Evolutionary conservation across 2,888 invertebrate genomes (phyloP).

Genomic region (Criorhina ranunculi): DNA sequence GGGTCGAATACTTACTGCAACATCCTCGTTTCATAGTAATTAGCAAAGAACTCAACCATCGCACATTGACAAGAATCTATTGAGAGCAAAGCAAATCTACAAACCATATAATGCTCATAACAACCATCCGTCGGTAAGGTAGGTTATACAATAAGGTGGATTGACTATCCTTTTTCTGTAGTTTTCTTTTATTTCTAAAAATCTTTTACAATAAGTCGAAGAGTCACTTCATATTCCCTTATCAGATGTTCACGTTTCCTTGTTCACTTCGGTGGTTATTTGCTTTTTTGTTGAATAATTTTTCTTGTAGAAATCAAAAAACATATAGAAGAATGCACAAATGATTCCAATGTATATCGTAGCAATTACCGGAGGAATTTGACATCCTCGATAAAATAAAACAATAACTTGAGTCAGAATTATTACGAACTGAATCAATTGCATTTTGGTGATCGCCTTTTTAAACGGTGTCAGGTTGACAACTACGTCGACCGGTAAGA

Average conservation of each 20-base stretch:
- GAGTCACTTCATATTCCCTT: background rate
- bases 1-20: no score
- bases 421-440: conserved; percentile 90
- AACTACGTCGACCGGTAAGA: conserved; percentile 86
- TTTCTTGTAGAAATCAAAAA: conserved; percentile 88
- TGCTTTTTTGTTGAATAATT: conserved; percentile 76
- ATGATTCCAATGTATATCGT: conserved; percentile 87
- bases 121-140: no score
- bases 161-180: no score
- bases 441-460: conserved; percentile 87
- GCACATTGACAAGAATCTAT: no score
- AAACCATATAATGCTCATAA: no score
- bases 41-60: no score
- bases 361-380: conserved; percentile 85
- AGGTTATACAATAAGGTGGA: no score
- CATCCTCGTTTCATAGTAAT: no score
- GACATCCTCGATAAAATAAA: conserved; percentile 86
- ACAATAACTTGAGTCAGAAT: conserved; percentile 87
- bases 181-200: no score
- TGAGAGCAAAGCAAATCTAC: no score
- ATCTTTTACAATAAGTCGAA: no score
- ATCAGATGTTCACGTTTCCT: background rate
- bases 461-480: conserved; percentile 87
- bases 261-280: conserved; percentile 17
- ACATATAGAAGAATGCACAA: conserved; percentile 88